Base-by-base conservation (phyloP, 2,113 vertebrate species). In the Suricata suricatta region DNA sequence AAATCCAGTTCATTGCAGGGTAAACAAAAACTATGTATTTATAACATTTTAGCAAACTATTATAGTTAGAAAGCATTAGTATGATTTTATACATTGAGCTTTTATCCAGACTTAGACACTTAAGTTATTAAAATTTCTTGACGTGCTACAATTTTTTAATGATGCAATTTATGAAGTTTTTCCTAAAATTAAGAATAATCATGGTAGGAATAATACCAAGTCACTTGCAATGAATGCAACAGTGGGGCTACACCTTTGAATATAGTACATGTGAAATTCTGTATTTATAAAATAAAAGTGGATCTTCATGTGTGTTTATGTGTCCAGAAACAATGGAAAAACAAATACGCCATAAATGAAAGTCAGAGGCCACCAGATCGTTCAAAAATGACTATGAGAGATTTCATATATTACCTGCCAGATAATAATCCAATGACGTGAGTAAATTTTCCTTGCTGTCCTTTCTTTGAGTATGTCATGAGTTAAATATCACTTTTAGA, bases 351-450 rank as follows among this genome's bases (percentile, higher is more conserved):
- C 1, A 31, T 97, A 60, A 99, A 98, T 63, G 99, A 99, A 98
- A 98, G 95, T 47, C 97, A 94, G 77, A 96, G 84, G 54, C 98
- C 98, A 87, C 98, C 98, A 95, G 99, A 99, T 98, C 99, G 99
- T 93, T 98, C 99, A 97, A 99, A 99, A 99, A 99, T 99, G 99
- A 99, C 99, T 29, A 99, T 99, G 99, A 99, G 99, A 97, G 99
- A 99, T 95, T 99, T 99, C 57, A 99, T 99, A 98, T 99, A 99
- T 98, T 99, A 99, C 94, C 98, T 99, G 12, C 99, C 99, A 10
- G 93, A 98, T 88, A 99, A 98, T 38, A 99, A 99, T 98, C 99
- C 99, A 17, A 99, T 99, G 99, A 99, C 98, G 99, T 99, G 99
- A 99, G 99, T 99, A 71, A 85, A 52, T 79, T 77, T 80, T 25